Conservation (phyloP, 2,888 invertebrate species). For the Amphipoea lucens region DNA sequence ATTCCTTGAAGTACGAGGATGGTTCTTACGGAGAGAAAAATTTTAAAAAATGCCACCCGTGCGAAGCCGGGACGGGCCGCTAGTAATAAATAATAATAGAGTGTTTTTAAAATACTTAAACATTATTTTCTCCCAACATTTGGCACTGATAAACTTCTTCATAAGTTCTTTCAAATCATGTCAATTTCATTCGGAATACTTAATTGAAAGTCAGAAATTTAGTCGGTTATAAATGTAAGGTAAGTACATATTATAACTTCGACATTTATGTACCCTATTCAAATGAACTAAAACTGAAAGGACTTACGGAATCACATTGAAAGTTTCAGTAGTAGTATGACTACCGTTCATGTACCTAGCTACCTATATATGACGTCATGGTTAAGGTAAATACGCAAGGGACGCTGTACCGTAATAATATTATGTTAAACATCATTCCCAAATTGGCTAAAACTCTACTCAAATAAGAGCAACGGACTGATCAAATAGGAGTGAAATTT, state of each 20-base stretch:
- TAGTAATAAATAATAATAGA: too few relatives aligned
- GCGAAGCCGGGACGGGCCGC: too few relatives aligned
- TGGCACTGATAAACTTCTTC: not conserved
- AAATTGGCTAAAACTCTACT: slow-evolving; percentile 6
- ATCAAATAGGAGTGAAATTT: not conserved
- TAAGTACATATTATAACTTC: not conserved
- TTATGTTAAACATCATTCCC: not conserved
- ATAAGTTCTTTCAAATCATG: not conserved
- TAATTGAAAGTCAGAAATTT: not conserved
- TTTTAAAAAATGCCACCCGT: too few relatives aligned
- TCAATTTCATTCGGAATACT: too few relatives aligned
- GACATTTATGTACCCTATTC: not conserved
- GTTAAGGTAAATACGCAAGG: slow-evolving; percentile 9
- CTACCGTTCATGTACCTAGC: not conserved
- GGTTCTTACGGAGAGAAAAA: too few relatives aligned
- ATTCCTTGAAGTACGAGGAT: too few relatives aligned
- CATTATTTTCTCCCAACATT: not conserved
- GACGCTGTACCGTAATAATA: not conserved
- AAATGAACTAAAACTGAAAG: slow-evolving; percentile 20
- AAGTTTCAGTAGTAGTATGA: slow-evolving; percentile 8
- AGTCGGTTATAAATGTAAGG: not conserved
- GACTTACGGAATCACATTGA: slow-evolving; percentile 1
- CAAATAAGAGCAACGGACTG: slow-evolving; percentile 1
- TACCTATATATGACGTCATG: slow-evolving; percentile 9
- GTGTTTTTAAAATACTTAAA: not conserved